Base-by-base conservation (phyloP, 2,888 invertebrate species). In the Athalia cordata region DNA sequence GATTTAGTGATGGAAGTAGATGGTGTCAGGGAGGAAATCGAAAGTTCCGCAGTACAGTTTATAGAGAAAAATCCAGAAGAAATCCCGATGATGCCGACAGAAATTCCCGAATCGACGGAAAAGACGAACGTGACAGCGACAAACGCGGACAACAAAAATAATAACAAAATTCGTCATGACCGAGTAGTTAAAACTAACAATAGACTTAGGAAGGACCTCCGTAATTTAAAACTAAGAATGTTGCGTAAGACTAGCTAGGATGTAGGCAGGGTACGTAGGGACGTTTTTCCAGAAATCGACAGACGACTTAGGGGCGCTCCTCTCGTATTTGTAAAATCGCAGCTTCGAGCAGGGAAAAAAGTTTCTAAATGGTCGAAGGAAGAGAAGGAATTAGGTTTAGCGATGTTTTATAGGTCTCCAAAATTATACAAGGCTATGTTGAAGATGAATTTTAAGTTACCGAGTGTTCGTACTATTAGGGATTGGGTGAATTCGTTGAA, bases 341-440 rank as follows among this genome's bases (percentile, higher is more conserved):
- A 81, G 79, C 80, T 81, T 79, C 75, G 81, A 79, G 80, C 80
- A 81, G 78, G 43, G 57, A 77, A 55, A 62, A 61, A 80, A 78
- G 67, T 70, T 45, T 13, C 13, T 59, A 81, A 74, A 72, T 59
- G 59, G 59, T 4, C 9, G 8, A 15, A n/a, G 15, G 59, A 59
- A n/a, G 59, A 59, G 15, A 59, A 59, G 6, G n/a, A 59, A 6
- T 59, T 59, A 59, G 59, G 59, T 59, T n/a, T 59, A 4, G 59
- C n/a, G 13, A 11, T 59, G n/a, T 59, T 59, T 15, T n/a, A 59
- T 6, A 11, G 59, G 5, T 59, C 59, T 4, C n/a, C 59, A n/a
- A 59, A 59, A 59, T 59, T n/a, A n/a, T 59, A 59, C n/a, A n/a
- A 59, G 15, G 13, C 59, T 6, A 59, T 59, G 59, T 59, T 59